phyloP scores from a whole-genome alignment of 2,888 invertebrate species.

The Congeria kusceri region DNA sequence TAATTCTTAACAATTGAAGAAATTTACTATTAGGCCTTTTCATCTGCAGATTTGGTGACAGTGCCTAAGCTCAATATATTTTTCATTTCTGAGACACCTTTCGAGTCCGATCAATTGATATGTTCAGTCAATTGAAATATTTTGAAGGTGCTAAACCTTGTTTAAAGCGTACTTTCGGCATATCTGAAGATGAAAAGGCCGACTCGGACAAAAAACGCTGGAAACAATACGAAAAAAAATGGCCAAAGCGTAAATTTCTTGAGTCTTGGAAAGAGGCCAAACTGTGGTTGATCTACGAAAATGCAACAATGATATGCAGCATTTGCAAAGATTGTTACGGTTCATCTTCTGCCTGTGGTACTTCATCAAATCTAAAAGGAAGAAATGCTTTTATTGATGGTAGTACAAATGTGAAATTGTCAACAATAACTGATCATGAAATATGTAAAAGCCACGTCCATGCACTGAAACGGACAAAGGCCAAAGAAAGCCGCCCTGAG shows the following conservation, averaged over 20 bases:
- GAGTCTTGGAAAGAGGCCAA: neutral
- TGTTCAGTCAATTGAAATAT: slow-evolving; percentile 2
- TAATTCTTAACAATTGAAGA: too few species aligned
- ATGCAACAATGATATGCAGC: too few species aligned
- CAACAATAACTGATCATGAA: neutral
- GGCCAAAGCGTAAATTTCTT: neutral
- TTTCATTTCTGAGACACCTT: too few species aligned
- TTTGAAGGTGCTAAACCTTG: neutral
- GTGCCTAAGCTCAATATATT: too few species aligned
- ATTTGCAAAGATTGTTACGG: too few species aligned
- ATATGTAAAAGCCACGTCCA: neutral
- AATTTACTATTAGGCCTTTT: too few species aligned
- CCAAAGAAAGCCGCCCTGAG: too few species aligned
- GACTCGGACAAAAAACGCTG: neutral
- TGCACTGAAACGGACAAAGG: too few species aligned
- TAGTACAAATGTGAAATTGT: neutral
- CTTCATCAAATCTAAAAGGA: neutral
- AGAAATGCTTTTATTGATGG: neutral
- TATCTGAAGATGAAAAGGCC: neutral
- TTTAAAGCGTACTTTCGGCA: neutral
- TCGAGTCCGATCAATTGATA: too few species aligned
- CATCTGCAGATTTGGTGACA: too few species aligned
- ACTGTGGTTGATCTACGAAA: too few species aligned
- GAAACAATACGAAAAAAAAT: neutral
- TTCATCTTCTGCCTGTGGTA: neutral